A percentile compares a stretch with the other conserved stretches of the same genome.
Evolutionary conservation across 2,888 invertebrate genomes (phyloP).

Genomic region (Brachyopa scutellaris): DNA sequence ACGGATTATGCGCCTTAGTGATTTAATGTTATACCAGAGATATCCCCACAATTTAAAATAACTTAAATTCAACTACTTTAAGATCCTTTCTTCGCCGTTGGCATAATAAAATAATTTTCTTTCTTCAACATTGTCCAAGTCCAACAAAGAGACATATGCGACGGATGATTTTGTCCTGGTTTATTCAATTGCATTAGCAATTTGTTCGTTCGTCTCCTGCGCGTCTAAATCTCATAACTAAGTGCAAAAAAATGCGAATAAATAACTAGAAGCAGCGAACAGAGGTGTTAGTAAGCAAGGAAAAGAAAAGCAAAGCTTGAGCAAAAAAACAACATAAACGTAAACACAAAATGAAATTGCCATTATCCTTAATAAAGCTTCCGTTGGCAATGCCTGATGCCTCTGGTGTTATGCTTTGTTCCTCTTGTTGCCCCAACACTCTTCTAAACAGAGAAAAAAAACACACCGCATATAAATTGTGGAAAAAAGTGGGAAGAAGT

Average conservation of each 20-base stretch:
- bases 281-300: constrained; percentile 21
- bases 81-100: not conserved
- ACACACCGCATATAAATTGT: constrained; percentile 47
- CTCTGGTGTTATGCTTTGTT: not conserved
- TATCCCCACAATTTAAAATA: too few species aligned
- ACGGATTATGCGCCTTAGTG: too few species aligned
- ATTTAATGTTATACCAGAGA: too few species aligned
- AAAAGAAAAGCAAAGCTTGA: not conserved
- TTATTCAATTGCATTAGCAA: constrained; percentile 31
- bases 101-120: not conserved
- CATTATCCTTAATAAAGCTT: constrained; percentile 67
- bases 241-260: constrained; percentile 18
- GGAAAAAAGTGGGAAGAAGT: not conserved
- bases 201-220: constrained; percentile 11
- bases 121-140: not conserved
- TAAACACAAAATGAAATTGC: constrained; percentile 61
- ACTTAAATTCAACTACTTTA: too few species aligned
- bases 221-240: constrained; percentile 9
- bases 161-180: constrained; percentile 14
- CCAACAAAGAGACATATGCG: constrained; percentile 47
- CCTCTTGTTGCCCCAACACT: not conserved
- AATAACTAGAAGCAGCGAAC: constrained; percentile 18
- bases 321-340: not conserved
- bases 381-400: constrained; percentile 16
- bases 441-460: constrained; percentile 1